Base-by-base conservation (phyloP, 2,113 vertebrate genomes). In the Rhinoptilus africanus region DNA sequence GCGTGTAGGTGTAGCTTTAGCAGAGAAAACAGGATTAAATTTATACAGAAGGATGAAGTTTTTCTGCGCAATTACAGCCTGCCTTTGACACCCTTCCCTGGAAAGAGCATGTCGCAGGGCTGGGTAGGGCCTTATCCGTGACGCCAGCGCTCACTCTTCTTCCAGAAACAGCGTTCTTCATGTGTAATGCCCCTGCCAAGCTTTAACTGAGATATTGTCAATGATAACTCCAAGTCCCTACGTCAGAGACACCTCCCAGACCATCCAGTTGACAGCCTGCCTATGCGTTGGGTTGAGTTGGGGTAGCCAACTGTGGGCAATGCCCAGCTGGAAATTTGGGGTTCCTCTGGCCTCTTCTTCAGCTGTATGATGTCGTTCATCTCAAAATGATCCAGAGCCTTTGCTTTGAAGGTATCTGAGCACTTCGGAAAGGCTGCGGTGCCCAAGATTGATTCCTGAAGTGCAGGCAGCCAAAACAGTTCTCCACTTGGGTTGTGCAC, bases 391-490 rank as follows among this genome's bases (percentile, higher is more conserved):
- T 53, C 47, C 39, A 27, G 9, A 48, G 32, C 17, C 28, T 66
- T 79, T 39, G 54, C 15, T 69, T 39, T 32, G 39, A 60, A 54
- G 53, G 23, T 59, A n/a, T 14, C 60, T 53, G 37, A 53, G 67
- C 34, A 35, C 39, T 39, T 64, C 67, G 53, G 59, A 79, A 67
- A 67, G 2, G 4, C 11, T 24, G 20, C 51, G 32, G 45, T 22
- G n/a, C 5, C 24, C 30, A 35, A 23, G 27, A 14, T 74, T 27
- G n/a, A 35, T 60, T 80, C 47, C n/a, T 20, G 41, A 41, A 56
- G n/a, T 1, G 3, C 17, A 63, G 64, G 30, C 41, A 64, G 39
- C 22, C 1, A 0, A 91, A 78, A 37, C 3, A 1, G 27, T 30
- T 37, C 81, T 50, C 66, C 35, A 10, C 34, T 51, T 45, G 23